Evolutionary conservation across 2,113 vertebrate species (phyloP), one percentile per base, ranked within the genome.

Genomic region (Calidris pugnax): DNA sequence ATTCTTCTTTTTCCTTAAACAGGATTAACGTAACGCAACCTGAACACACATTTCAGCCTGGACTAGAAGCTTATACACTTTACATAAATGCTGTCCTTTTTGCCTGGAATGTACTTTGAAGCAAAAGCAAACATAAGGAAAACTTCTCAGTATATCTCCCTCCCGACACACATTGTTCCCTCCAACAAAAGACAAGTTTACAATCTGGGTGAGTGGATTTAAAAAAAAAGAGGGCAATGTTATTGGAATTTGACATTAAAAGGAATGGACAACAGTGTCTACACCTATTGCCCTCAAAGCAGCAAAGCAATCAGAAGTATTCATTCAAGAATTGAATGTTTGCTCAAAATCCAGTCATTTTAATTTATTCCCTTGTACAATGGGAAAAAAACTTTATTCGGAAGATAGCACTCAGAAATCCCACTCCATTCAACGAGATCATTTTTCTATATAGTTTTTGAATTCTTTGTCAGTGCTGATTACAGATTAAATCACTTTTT

Each of bases 1-100:
- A 97, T 95, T 96, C 91, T 91, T 94, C 87, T 87, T 94, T 93
- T 95, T 89, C 83, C 95, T 96, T 95, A 96, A 97, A 97, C 79
- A 97, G 94, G 92, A 98, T 98, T 97, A 97, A 97, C 35, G 75
- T 79, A 92, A 94, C 48, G 5, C 90, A 96, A 88, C 81, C 92
- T 96, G 95, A 89, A 94, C 96, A 97, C 91, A 97, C 86, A 97
- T 95, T 97, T 95, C 93, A 97, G 88, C 62, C 60, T 55, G 51
- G 79, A 86, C 84, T 93, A 11, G 39, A 97, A 97, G 96, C 95
- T 94, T 76, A 95, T 93, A 95, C 83, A 66, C 90, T 96, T 97
- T 97, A 96, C 35, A 75, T 95, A 98, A 97, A 97, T 84, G 89
- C 95, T 96, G 60, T 85, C 89, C 50, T 94, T 97, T 97, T 86